These are phyloP conservation scores for Myopa tessellatipennis DNA, from an alignment of 2,888 invertebrate species.

Conservation along the genomic window DNA sequence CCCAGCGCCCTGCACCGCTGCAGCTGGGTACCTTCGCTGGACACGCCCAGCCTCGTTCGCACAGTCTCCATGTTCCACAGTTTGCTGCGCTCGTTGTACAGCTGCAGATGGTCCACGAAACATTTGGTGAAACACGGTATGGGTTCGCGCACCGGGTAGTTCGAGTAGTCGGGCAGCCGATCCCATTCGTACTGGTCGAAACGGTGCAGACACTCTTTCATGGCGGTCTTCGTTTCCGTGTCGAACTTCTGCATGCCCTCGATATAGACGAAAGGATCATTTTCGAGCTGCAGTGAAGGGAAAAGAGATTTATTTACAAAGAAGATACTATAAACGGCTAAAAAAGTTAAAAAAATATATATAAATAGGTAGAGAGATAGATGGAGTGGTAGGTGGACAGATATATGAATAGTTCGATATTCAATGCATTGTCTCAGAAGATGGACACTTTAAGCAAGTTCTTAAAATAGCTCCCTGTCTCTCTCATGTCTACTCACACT, in stretches of 20 bases:
- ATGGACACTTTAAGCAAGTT: too few relatives aligned
- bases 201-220: constrained; percentile 59
- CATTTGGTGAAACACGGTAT: constrained; percentile 61
- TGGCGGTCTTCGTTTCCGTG: constrained; percentile 54
- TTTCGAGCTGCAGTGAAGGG: constrained; percentile 53
- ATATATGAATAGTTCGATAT: too few relatives aligned
- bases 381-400: too few relatives aligned
- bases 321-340: neutral
- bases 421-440: too few relatives aligned
- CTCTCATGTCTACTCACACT: constrained; percentile 53
- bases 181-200: constrained; percentile 56
- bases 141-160: constrained; percentile 56
- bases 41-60: constrained; percentile 53
- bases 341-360: neutral
- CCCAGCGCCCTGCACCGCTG: constrained; percentile 48
- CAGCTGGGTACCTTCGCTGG: constrained; percentile 44
- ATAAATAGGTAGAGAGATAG: neutral
- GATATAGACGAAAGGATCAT: constrained; percentile 60
- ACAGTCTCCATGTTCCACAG: constrained; percentile 56
- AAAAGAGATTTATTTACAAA: neutral
- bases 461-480: neutral
- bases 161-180: constrained; percentile 50
- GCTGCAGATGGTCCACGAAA: constrained; percentile 54
- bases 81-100: constrained; percentile 53
- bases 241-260: constrained; percentile 55